These are phyloP conservation scores for Spizaetus ornatus DNA, from an alignment of 2,113 vertebrate genomes.

Conservation along the genomic window DNA sequence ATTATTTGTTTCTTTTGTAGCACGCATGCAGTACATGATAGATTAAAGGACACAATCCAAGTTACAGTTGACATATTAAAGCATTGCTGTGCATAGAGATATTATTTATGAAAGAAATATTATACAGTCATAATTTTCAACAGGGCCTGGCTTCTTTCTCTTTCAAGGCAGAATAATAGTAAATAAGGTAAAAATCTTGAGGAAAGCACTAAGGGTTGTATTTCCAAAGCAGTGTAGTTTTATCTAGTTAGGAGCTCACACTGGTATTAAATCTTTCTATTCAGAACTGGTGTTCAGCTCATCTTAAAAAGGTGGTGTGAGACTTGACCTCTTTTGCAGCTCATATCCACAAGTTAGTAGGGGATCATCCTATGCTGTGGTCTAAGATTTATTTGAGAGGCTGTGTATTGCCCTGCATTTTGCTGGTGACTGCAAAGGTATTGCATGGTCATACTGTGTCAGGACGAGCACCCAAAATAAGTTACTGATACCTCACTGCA, in stretches of 20 bases:
- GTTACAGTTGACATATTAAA: slow-evolving; percentile 14
- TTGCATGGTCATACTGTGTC: not conserved
- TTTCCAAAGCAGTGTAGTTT: slow-evolving; percentile 5
- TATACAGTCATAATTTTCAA: slow-evolving; percentile 2
- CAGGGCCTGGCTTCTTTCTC: not conserved
- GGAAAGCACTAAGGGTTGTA: not conserved
- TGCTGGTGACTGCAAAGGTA: not conserved
- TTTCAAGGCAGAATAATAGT: not conserved
- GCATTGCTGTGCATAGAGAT: not conserved
- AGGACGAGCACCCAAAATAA: not conserved
- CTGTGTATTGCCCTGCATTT: not conserved
- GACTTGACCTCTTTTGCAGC: not conserved
- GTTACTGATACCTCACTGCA: not conserved
- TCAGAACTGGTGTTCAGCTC: not conserved
- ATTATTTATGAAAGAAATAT: slow-evolving; percentile 37
- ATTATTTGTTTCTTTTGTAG: slow-evolving; percentile 26
- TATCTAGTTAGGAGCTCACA: not conserved
- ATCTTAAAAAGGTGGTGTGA: not conserved
- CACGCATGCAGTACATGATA: not conserved
- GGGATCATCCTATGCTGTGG: not conserved
- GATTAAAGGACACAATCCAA: slow-evolving; percentile 18
- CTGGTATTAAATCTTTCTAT: slow-evolving; percentile 6
- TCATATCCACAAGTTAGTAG: not conserved
- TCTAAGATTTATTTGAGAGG: not conserved
- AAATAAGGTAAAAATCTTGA: slow-evolving; percentile 4